Conservation (phyloP, 2,797 vertebrate genomes). For the Dendrocincla fuliginosa region DNA sequence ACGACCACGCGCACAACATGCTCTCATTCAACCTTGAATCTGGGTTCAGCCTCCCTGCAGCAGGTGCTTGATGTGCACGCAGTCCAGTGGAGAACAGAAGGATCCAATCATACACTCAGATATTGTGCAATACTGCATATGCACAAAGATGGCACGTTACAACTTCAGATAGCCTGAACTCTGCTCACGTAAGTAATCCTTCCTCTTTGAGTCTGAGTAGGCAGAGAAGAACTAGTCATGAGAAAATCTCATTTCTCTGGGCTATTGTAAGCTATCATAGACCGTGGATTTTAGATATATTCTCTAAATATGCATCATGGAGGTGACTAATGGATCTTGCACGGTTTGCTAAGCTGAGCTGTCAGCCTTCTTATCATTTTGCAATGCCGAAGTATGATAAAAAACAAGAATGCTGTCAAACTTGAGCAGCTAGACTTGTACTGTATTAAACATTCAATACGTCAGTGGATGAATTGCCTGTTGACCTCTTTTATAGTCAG, state of each 20-base stretch:
- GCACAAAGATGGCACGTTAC: background rate
- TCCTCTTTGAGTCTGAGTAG: background rate
- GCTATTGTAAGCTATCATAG: background rate
- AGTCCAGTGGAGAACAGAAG: background rate
- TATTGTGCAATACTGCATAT: background rate
- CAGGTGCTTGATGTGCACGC: background rate
- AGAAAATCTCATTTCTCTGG: background rate
- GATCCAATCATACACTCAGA: background rate
- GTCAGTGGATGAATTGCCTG: background rate
- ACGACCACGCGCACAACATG: rapidly evolving
- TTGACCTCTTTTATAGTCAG: conserved; percentile 9
- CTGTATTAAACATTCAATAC: background rate
- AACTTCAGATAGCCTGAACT: background rate
- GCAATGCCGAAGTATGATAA: conserved; percentile 30
- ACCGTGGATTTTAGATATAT: background rate
- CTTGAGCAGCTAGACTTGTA: conserved; percentile 26
- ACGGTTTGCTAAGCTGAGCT: conserved; percentile 37
- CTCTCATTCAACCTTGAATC: background rate
- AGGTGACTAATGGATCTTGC: conserved; percentile 10
- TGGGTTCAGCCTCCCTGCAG: background rate
- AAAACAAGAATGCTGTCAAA: conserved; percentile 61
- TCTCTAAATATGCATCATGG: conserved; percentile 20
- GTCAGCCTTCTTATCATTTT: conserved; percentile 39
- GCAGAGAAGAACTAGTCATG: background rate
- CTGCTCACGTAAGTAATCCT: background rate